These are phyloP conservation scores for Luehdorfia chinensis DNA, from an alignment of 1,140 invertebrate species.

Conservation along the genomic window DNA sequence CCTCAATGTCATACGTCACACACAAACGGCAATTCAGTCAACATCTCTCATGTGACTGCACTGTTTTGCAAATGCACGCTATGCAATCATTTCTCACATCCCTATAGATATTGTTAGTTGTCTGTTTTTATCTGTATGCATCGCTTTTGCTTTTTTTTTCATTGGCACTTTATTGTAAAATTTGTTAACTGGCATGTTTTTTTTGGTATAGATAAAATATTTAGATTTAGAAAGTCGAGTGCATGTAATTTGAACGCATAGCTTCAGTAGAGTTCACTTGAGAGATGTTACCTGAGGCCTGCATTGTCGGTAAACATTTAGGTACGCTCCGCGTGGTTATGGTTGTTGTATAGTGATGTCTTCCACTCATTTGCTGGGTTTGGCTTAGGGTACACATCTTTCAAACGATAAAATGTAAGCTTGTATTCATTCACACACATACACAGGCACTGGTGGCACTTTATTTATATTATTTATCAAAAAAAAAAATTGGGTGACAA, in stretches of 20 bases:
- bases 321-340: slow-evolving; percentile 7
- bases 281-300: slow-evolving; percentile 71
- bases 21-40: slow-evolving; percentile 48
- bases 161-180: slow-evolving; percentile 17
- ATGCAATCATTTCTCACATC: slow-evolving; percentile 43
- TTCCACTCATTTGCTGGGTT: slow-evolving; percentile 51
- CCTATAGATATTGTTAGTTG: slow-evolving; percentile 28
- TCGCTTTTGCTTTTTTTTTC: slow-evolving; percentile 30
- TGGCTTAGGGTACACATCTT: slow-evolving; percentile 65
- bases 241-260: slow-evolving; percentile 42
- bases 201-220: too few relatives aligned
- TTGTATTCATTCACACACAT: slow-evolving; percentile 20
- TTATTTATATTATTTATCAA: too few relatives aligned
- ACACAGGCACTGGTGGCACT: neutral
- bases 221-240: slow-evolving; percentile 29
- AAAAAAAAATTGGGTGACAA: too few relatives aligned
- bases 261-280: slow-evolving; percentile 51
- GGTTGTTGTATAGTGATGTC: slow-evolving; percentile 1
- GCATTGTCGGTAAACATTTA: slow-evolving; percentile 43
- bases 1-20: slow-evolving; percentile 26
- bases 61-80: slow-evolving; percentile 53
- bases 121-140: slow-evolving; percentile 31
- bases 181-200: slow-evolving; percentile 4
- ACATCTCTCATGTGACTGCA: slow-evolving; percentile 75
- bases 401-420: slow-evolving; percentile 39